These are phyloP conservation scores for Argyrosomus japonicus DNA, from an alignment of 2,113 vertebrate species.

Conservation along the genomic window DNA sequence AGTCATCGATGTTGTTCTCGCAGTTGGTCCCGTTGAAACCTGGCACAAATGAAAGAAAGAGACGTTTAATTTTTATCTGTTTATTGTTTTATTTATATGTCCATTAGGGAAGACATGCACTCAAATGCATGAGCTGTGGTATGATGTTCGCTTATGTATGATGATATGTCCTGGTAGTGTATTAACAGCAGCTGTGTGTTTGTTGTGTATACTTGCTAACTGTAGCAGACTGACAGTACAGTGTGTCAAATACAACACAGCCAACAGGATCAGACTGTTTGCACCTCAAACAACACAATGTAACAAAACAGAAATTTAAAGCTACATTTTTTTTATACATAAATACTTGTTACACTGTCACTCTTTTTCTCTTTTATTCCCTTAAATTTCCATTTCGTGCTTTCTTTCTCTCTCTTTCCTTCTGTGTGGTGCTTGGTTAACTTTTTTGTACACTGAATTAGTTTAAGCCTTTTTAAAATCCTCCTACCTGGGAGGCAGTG, in stretches of 20 bases:
- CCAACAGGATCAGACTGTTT: conserved; percentile 67
- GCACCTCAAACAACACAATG: conserved; percentile 68
- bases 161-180: conserved; percentile 10
- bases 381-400: neutral
- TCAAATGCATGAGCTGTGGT: neutral
- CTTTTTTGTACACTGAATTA: neutral
- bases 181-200: conserved; percentile 40
- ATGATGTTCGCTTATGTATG: neutral
- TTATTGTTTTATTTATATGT: neutral
- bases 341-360: conserved; percentile 17
- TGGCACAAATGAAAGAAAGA: conserved; percentile 62
- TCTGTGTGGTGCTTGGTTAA: neutral
- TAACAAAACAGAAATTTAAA: conserved; percentile 42
- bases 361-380: neutral
- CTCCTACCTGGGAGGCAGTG: conserved; percentile 92
- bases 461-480: neutral
- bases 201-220: conserved; percentile 38
- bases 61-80: neutral
- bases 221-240: conserved; percentile 36
- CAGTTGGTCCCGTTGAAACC: conserved; percentile 94
- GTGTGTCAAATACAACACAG: conserved; percentile 42
- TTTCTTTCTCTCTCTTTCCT: neutral
- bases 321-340: conserved; percentile 3
- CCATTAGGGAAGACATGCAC: neutral
- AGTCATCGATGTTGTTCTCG: conserved; percentile 93